Base-by-base conservation (phyloP, 2,113 vertebrate species). In the Brachyhypopomus gauderio region DNA sequence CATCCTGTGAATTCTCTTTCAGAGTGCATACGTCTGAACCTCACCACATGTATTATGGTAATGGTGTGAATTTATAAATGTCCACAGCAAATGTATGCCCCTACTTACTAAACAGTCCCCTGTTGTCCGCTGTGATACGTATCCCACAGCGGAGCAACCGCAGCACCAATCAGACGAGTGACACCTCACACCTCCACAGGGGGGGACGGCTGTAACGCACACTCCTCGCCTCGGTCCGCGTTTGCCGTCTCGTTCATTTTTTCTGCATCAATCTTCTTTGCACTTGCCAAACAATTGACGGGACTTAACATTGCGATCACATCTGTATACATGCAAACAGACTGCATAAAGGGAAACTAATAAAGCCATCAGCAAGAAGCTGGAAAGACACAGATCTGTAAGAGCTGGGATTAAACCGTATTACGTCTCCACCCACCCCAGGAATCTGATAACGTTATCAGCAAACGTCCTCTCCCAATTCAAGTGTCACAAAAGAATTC, bases 401-500 rank as follows among this genome's bases (percentile, higher is more conserved):
- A 64, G 71, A 80, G 78, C 55, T 70, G 78, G 75, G 82, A 77
- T 79, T 58, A 82, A 19, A 76, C 75, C n/a, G 59, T 52, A 75
- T 75, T 59, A 34, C 55, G 58, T 82, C 45, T 52, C 45, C 9
- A 0, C 9, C 12, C 67, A 45, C 86, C 82, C 72, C 52, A 38
- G 76, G 82, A 84, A 84, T 79, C 84, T 82, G 86, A 81, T 73
- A 78, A 73, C 58, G 59, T 30, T 81, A 75, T 85, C 78, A 72
- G 82, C 81, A 77, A 73, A 81, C 72, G 56, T 73, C 79, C 41
- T 72, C 56, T 30, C 25, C 38, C 30, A 82, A 81, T 59, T 74
- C 67, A 16, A 38, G 64, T 12, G 41, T n/a, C 12, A n/a, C 34
- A 52, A 52, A 77, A 66, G 17, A 63, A 48, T 20, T 56, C 41